These are phyloP conservation scores for Micropoecilia bifurca DNA, from an alignment of 2,797 vertebrate species.

Conservation along the genomic window DNA sequence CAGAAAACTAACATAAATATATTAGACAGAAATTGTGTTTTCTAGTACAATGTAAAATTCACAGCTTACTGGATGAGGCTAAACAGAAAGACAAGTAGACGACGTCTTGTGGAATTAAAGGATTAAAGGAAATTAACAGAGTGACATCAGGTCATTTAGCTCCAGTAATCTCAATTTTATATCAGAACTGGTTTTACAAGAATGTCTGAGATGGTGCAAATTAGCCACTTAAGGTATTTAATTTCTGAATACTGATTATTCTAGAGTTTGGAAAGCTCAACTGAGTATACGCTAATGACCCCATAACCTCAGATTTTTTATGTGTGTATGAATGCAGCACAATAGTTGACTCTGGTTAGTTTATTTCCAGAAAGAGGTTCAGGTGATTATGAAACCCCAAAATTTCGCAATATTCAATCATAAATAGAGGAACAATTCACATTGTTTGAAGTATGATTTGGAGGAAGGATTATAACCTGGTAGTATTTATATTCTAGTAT, in stretches of 20 bases:
- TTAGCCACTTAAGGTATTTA: not conserved
- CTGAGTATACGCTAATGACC: not conserved
- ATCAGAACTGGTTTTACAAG: not conserved
- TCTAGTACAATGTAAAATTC: not conserved
- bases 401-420: not conserved
- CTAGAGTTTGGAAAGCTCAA: not conserved
- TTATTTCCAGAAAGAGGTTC: not conserved
- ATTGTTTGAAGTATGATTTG: not conserved
- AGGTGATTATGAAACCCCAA: not conserved
- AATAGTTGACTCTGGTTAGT: not conserved
- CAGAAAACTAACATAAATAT: not conserved
- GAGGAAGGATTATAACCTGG: not conserved
- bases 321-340: not conserved
- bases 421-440: not conserved
- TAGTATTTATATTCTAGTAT: not conserved
- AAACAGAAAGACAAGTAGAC: not conserved
- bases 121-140: slow-evolving; percentile 10
- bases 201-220: not conserved
- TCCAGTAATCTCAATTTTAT: not conserved
- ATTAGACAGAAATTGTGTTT: not conserved
- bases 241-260: not conserved
- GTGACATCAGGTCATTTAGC: slow-evolving; percentile 6
- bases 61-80: not conserved
- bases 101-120: slow-evolving; percentile 6
- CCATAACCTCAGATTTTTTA: not conserved